These are phyloP conservation scores for Malacoctenus gilli DNA, from an alignment of 2,797 vertebrate genomes.

Conservation along the genomic window DNA sequence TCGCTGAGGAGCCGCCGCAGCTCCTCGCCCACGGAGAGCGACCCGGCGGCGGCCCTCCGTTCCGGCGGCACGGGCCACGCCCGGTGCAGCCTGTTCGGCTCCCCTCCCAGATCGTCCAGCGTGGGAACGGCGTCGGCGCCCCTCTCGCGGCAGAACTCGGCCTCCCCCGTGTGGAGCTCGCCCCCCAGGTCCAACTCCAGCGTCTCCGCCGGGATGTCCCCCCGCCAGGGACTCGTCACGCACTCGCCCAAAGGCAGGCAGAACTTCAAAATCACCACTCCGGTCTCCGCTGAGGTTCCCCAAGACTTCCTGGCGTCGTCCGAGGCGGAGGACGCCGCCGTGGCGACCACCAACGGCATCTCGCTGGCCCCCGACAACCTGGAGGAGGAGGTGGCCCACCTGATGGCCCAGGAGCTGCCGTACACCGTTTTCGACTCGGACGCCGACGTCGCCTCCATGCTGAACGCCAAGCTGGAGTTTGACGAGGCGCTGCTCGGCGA, in stretches of 20 bases:
- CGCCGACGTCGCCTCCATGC: conserved; percentile 84
- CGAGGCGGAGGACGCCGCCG: conserved; percentile 76
- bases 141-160: conserved; percentile 63
- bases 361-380: conserved; percentile 69
- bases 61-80: conserved; percentile 65
- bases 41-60: conserved; percentile 61
- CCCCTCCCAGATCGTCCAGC: conserved; percentile 69
- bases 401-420: conserved; percentile 80
- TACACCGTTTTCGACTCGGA: conserved; percentile 78
- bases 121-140: conserved; percentile 66
- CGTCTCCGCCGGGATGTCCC: conserved; percentile 65
- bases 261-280: conserved; percentile 73
- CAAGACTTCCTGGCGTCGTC: conserved; percentile 78
- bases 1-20: conserved; percentile 78
- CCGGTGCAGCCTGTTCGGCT: conserved; percentile 70
- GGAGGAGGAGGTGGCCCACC: conserved; percentile 72
- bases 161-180: conserved; percentile 71
- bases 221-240: conserved; percentile 51
- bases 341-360: conserved; percentile 73
- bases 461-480: conserved; percentile 87
- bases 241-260: conserved; percentile 70
- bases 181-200: conserved; percentile 67
- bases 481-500: conserved; percentile 85
- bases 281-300: conserved; percentile 77
- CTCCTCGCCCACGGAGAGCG: conserved; percentile 76